Evolutionary conservation across 2,113 vertebrate species (phyloP).

Genomic region (Coracopsis vasa): DNA sequence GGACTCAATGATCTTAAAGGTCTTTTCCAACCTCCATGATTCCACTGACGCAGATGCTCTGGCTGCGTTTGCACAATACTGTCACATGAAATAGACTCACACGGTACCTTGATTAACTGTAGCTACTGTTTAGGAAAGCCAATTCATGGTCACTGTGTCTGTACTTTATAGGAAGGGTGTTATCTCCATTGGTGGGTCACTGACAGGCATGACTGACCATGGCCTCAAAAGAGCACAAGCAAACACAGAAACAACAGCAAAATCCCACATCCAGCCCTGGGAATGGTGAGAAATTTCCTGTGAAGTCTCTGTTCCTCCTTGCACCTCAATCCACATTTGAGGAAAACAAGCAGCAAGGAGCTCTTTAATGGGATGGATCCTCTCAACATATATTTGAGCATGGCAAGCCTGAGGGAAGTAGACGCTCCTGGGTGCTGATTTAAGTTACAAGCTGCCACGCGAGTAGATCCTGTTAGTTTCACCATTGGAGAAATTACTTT

Average conservation of each 20-base stretch:
- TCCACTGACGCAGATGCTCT: accelerated
- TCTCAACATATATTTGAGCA: background rate
- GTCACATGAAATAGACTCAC: background rate
- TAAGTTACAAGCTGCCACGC: background rate
- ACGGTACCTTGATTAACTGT: accelerated
- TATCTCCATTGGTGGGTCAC: background rate
- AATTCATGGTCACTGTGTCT: background rate
- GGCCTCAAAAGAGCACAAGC: background rate
- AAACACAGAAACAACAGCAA: background rate
- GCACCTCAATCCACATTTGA: background rate
- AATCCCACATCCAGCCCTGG: background rate
- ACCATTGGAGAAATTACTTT: background rate
- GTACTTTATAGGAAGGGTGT: background rate
- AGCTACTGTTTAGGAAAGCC: background rate
- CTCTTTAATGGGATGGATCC: background rate
- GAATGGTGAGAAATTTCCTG: background rate
- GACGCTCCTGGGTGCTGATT: background rate
- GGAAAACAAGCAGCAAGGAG: background rate
- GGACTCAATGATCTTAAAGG: background rate
- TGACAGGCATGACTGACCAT: background rate
- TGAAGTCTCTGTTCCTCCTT: background rate
- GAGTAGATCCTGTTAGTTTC: background rate
- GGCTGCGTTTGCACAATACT: background rate
- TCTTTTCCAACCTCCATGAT: background rate
- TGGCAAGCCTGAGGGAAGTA: accelerated